Conservation (phyloP, 2,888 invertebrate species). For the Nematopogon swammerdamellus region DNA sequence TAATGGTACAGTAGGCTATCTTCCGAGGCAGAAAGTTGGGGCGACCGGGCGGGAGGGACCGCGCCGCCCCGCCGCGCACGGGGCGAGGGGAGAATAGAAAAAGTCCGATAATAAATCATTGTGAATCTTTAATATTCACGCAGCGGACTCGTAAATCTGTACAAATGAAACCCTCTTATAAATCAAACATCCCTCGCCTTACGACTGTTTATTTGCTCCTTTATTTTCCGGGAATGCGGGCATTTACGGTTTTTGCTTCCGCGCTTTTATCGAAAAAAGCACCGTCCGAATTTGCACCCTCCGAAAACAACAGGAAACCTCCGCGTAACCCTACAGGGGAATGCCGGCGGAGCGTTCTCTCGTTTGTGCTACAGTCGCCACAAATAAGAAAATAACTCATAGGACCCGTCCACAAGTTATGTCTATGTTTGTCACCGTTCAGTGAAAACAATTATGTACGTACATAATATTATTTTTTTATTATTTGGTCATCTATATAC, state of each 20-base stretch:
- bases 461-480: too few relatives aligned
- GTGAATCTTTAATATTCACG: slow-evolving; percentile 56
- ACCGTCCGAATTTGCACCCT: too few relatives aligned
- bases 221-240: neutral
- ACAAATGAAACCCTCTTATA: slow-evolving; percentile 44
- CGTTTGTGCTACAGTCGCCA: too few relatives aligned
- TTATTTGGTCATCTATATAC: too few relatives aligned
- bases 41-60: neutral
- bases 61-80: neutral
- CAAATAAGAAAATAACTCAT: too few relatives aligned
- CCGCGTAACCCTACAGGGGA: too few relatives aligned
- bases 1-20: neutral
- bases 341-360: too few relatives aligned
- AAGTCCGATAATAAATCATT: slow-evolving; percentile 57
- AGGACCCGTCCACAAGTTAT: too few relatives aligned
- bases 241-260: neutral
- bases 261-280: neutral
- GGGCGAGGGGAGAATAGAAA: slow-evolving; percentile 45
- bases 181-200: slow-evolving; percentile 22
- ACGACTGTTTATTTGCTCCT: neutral
- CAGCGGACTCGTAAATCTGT: slow-evolving; percentile 47
- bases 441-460: too few relatives aligned
- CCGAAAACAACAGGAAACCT: too few relatives aligned
- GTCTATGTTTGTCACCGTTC: too few relatives aligned
- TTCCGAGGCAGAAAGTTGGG: neutral